Conservation (phyloP, 2,888 invertebrate genomes). For the Leptinotarsa rubiginosa region DNA sequence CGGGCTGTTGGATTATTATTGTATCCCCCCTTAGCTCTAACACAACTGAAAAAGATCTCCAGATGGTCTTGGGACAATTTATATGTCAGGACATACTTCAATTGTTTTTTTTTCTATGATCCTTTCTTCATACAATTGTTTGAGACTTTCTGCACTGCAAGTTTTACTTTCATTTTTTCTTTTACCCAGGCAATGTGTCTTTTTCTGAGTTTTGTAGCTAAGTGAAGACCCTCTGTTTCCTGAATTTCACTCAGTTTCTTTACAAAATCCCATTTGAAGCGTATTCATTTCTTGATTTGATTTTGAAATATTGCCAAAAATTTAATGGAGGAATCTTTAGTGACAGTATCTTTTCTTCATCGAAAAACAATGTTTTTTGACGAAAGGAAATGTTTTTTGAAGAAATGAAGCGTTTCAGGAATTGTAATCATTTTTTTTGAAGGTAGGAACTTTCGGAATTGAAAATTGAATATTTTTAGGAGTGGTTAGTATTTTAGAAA, state of each 20-base stretch:
- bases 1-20: slow-evolving; percentile 7
- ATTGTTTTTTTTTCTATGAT: slow-evolving; percentile 17
- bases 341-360: no score
- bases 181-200: slow-evolving; percentile 26
- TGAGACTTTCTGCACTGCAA: slow-evolving; percentile 44
- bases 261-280: slow-evolving; percentile 24
- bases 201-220: slow-evolving; percentile 26
- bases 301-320: no score
- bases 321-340: no score
- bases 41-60: slow-evolving; percentile 25
- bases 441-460: no score
- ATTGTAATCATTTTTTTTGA: no score
- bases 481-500: no score
- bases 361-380: no score
- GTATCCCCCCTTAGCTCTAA: slow-evolving; percentile 19
- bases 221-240: slow-evolving; percentile 28
- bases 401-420: no score
- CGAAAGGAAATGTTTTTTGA: no score
- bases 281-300: no score
- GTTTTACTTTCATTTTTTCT: slow-evolving; percentile 48
- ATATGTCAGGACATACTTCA: slow-evolving; percentile 29
- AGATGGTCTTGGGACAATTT: slow-evolving; percentile 35
- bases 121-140: slow-evolving; percentile 27
- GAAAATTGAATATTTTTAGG: no score
- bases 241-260: slow-evolving; percentile 43